Base-by-base conservation (phyloP, 2,113 vertebrate species). In the Scartelaos histophorus region DNA sequence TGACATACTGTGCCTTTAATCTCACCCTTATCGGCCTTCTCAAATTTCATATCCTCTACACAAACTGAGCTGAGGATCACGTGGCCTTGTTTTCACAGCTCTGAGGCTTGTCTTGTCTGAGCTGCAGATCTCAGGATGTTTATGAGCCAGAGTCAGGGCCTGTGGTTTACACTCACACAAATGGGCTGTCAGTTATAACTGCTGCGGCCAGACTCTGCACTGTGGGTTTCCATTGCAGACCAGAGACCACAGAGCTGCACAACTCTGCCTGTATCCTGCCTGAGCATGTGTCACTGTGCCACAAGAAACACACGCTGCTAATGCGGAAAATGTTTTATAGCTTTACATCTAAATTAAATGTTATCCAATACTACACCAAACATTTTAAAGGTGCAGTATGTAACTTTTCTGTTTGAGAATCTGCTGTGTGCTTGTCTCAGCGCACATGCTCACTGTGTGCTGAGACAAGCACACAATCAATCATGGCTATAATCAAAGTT, bases 151-250 rank as follows among this genome's bases (percentile, higher is more conserved):
- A 29, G 13, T 60, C 57, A 25, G 57, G 3, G 22, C 13, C 24
- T 60, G 57, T 19, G 70, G 49, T 73, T 81, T 67, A 56, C 65
- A 54, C 67, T 72, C 73, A 83, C 56, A 72, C 68, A 83, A 85
- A 84, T 65, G 49, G 79, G 78, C 73, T 72, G 70, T 82, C 73
- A 77, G 70, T 79, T 81, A 7, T n/a, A 70, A 78, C 82, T 70
- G 34, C 67, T 72, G 49, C 62, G 65, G 83, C 82, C 56, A 34
- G 56, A 25, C 56, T 12, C 21, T 5, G 56, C 69, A 49, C 69
- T 82, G 72, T 66, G 82, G 82, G 77, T 84, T 86, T 86, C 80
- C 77, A 74, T 79, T 68, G 5, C 25, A 75, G 87, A 77, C 89
- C 84, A 68, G 25, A 75, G 87, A 77, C 89, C 84, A 68, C 80